These are phyloP conservation scores for Idaea biselata DNA, from an alignment of 2,888 invertebrate genomes.

Conservation along the genomic window DNA sequence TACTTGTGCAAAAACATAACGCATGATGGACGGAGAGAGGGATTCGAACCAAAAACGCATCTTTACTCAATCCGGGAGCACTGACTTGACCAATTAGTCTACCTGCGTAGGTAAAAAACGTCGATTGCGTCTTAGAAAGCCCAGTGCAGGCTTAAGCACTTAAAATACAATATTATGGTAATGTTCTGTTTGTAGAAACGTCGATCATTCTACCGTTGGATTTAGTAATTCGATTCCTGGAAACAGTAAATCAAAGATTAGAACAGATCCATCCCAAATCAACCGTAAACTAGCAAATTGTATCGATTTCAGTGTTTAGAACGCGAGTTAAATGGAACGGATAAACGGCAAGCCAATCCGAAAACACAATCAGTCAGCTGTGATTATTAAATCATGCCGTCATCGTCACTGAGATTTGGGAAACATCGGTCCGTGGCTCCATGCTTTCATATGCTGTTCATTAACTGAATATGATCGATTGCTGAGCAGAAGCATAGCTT, in stretches of 20 bases:
- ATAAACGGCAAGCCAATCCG: not conserved
- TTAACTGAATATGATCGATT: conserved; percentile 68
- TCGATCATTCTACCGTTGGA: not conserved
- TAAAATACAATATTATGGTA: too few relatives aligned
- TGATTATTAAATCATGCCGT: not conserved
- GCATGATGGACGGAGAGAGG: too few relatives aligned
- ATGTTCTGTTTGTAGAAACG: not conserved
- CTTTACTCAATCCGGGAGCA: too few relatives aligned
- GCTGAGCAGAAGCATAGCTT: conserved; percentile 49
- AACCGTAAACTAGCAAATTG: not conserved
- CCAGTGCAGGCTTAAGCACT: too few relatives aligned
- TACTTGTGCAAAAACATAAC: too few relatives aligned
- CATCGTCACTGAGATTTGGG: conserved; percentile 21
- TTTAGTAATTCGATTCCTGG: not conserved
- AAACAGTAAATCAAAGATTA: not conserved
- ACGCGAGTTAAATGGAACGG: not conserved
- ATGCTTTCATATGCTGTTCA: conserved; percentile 26
- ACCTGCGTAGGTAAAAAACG: too few relatives aligned
- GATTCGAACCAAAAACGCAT: too few relatives aligned
- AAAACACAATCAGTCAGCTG: not conserved
- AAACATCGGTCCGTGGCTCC: conserved; percentile 16
- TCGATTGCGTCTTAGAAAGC: too few relatives aligned
- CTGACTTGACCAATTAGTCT: too few relatives aligned
- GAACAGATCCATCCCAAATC: not conserved
- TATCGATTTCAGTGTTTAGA: not conserved